Evolutionary conservation across 2,113 vertebrate genomes (phyloP).

Genomic region (Antechinus stuartii): DNA sequence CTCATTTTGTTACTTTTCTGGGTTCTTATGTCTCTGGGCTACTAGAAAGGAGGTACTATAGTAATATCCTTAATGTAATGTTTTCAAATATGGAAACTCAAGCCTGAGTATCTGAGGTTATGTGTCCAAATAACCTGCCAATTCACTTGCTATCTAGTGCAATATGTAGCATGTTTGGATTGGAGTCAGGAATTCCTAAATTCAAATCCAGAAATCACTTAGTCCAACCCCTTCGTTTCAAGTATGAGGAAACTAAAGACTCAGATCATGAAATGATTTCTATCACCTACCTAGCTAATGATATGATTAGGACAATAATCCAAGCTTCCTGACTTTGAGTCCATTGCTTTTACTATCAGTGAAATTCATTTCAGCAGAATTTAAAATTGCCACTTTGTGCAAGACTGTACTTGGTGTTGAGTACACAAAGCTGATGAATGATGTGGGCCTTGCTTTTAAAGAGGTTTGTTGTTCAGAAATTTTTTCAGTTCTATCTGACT

Average conservation of each 20-base stretch:
- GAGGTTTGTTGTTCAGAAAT: too few species aligned
- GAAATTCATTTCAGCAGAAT: background rate
- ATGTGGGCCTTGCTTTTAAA: background rate
- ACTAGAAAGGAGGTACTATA: accelerated
- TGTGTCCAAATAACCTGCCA: background rate
- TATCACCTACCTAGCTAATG: background rate
- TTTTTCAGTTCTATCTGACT: too few species aligned
- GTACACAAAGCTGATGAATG: background rate
- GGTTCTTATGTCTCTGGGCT: accelerated
- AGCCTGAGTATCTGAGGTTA: background rate
- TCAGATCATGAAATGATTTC: background rate
- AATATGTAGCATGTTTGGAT: background rate
- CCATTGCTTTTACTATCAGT: accelerated
- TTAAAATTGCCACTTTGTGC: background rate
- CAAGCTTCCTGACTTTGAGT: background rate
- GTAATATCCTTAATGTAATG: accelerated
- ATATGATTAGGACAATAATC: background rate
- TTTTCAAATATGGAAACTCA: background rate
- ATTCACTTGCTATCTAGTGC: background rate
- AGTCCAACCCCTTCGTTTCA: background rate
- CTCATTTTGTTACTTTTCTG: background rate
- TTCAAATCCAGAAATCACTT: background rate
- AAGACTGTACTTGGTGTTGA: background rate
- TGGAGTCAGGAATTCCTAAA: background rate
- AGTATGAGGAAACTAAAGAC: background rate